A percentile compares a stretch with the other conserved stretches of the same genome.
Conservation (phyloP, 2,797 vertebrate genomes). For the Nothura maculosa region DNA sequence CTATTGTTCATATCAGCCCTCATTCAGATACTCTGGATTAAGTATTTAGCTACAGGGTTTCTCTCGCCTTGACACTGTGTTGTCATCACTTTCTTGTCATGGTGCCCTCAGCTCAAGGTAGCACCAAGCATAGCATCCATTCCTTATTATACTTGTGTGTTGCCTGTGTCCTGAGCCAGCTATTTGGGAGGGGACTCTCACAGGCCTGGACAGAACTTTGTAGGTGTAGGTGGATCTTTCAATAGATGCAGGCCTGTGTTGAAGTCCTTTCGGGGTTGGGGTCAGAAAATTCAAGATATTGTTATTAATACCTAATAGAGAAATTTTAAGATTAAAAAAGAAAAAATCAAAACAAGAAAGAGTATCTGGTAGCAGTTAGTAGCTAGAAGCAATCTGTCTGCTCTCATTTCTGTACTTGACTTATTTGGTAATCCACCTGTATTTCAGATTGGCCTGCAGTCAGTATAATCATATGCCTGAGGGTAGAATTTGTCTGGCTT, state of each 20-base stretch:
- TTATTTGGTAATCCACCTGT: not conserved
- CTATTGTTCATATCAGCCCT: not conserved
- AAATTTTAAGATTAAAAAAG: not conserved
- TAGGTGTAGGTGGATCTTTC: not conserved
- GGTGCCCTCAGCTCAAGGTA: not conserved
- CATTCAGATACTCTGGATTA: not conserved
- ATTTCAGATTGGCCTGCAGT: not conserved
- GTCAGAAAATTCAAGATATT: not conserved
- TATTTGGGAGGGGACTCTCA: not conserved
- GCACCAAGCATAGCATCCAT: fast-evolving
- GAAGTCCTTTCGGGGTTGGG: not conserved
- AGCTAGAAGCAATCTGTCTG: not conserved
- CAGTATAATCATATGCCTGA: not conserved
- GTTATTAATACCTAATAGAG: not conserved
- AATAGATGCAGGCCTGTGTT: not conserved
- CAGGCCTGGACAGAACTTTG: not conserved
- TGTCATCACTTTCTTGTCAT: not conserved
- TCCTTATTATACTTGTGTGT: fast-evolving
- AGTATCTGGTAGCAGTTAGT: not conserved
- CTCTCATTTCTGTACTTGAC: not conserved
- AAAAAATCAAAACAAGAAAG: not conserved
- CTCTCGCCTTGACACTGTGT: fast-evolving
- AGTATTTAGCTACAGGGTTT: not conserved
- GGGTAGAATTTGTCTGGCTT: not conserved
- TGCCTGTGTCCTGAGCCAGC: not conserved